Conservation (phyloP, 2,888 invertebrate species). For the Axea sp. region DNA sequence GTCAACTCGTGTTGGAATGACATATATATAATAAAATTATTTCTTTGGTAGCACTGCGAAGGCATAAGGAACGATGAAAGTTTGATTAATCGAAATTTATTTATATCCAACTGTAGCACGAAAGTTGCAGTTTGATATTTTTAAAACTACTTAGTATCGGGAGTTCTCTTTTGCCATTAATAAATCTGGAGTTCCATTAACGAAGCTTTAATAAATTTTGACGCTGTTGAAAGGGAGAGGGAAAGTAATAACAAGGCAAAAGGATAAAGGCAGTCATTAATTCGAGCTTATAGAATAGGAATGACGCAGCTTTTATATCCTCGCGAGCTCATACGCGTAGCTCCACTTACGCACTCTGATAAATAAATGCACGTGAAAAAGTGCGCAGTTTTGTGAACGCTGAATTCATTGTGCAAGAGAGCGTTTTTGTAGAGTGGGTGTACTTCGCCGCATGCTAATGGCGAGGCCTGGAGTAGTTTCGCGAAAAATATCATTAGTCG, state of each 20-base stretch:
- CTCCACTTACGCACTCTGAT: conserved; percentile 33
- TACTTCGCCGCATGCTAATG: conserved; percentile 30
- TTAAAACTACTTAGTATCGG: too few species aligned
- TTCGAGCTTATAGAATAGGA: conserved; percentile 11
- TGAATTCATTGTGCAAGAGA: conserved; percentile 16
- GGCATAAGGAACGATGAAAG: too few species aligned
- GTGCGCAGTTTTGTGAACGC: conserved; percentile 12
- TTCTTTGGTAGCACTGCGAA: too few species aligned
- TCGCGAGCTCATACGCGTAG: neutral
- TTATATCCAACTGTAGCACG: too few species aligned
- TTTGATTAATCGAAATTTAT: too few species aligned
- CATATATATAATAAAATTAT: too few species aligned
- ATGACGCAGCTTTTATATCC: conserved; percentile 28
- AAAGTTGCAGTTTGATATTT: too few species aligned
- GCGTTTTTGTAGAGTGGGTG: conserved; percentile 30
- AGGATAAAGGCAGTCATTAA: conserved; percentile 27
- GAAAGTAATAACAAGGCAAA: conserved; percentile 5
- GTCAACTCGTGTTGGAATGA: too few species aligned
- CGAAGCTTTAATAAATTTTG: conserved; percentile 10
- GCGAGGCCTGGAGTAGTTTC: conserved; percentile 26
- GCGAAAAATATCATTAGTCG: conserved; percentile 41
- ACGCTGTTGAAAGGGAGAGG: neutral
- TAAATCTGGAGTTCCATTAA: too few species aligned
- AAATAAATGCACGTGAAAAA: conserved; percentile 27
- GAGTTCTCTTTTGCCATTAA: too few species aligned